Percentiles rank a stretch among this genome's conserved stretches.
Conservation (phyloP, 35 echinoderm and acorn worm genomes). For the Patiria miniata region DNA sequence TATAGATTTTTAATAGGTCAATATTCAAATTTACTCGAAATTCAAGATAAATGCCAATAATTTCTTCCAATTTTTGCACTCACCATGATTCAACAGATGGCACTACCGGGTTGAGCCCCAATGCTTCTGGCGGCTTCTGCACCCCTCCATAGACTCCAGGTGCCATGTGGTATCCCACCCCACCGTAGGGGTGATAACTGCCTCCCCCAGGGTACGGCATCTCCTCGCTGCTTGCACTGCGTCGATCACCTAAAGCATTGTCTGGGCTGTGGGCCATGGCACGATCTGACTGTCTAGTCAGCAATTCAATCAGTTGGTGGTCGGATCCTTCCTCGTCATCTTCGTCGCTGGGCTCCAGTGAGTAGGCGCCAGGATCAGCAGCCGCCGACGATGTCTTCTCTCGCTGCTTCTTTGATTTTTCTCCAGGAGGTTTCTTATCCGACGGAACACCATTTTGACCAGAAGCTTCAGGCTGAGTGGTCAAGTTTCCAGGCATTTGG, state of each 20-base stretch:
- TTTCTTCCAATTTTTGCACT: not conserved
- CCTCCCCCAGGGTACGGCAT: not conserved
- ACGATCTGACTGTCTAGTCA: not conserved
- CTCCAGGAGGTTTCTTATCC: no score
- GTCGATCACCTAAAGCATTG: not conserved
- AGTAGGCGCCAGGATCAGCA: not conserved
- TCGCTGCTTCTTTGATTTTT: no score
- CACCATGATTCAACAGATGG: not conserved
- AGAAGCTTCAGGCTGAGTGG: no score
- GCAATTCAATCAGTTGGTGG: not conserved
- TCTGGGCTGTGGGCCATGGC: slow-evolving; percentile 35
- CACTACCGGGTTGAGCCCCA: not conserved
- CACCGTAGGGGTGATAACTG: not conserved
- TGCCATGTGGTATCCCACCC: not conserved
- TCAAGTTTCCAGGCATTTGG: no score
- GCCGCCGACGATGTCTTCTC: not conserved
- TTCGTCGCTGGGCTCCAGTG: not conserved
- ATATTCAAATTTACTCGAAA: no score
- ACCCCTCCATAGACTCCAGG: not conserved
- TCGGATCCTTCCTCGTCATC: slow-evolving; percentile 24
- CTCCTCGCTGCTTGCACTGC: not conserved
- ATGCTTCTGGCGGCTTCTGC: not conserved
- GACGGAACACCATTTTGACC: no score
- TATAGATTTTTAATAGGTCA: no score
- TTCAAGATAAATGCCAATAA: no score